These are phyloP conservation scores for Sialia sialis DNA, from an alignment of 2,113 vertebrate species.

Conservation along the genomic window DNA sequence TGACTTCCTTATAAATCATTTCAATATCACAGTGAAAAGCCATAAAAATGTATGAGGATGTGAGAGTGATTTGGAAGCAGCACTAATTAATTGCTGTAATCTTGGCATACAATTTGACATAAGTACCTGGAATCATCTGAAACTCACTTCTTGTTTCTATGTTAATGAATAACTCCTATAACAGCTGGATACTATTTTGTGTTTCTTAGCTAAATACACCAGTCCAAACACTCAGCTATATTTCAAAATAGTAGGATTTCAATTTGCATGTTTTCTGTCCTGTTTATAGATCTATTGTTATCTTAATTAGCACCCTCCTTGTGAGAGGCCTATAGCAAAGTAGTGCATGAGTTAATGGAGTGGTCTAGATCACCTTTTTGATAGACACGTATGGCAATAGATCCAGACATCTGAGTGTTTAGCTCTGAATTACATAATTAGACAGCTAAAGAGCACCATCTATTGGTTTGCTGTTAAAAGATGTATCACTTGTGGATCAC, in stretches of 20 bases:
- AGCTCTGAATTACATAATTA: neutral
- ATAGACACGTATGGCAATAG: neutral
- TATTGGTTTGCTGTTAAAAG: neutral
- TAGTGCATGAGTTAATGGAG: neutral
- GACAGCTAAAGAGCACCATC: slow-evolving; percentile 55
- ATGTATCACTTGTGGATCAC: neutral
- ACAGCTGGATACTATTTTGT: neutral
- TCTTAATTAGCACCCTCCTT: neutral
- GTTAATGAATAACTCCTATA: neutral
- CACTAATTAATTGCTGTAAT: neutral
- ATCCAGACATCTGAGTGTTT: neutral
- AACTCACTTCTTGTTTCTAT: neutral
- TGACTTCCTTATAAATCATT: neutral
- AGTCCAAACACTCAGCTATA: neutral
- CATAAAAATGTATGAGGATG: neutral
- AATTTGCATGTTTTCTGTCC: neutral
- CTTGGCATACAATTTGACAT: neutral
- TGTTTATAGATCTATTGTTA: neutral
- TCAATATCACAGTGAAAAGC: neutral
- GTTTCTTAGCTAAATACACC: neutral
- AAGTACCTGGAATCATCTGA: neutral
- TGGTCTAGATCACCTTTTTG: neutral
- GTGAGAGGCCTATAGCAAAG: neutral
- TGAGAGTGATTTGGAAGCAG: neutral
- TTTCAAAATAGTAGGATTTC: neutral